Base-by-base conservation (phyloP, 2,888 invertebrate genomes). In the Melinopterus prodromus region DNA sequence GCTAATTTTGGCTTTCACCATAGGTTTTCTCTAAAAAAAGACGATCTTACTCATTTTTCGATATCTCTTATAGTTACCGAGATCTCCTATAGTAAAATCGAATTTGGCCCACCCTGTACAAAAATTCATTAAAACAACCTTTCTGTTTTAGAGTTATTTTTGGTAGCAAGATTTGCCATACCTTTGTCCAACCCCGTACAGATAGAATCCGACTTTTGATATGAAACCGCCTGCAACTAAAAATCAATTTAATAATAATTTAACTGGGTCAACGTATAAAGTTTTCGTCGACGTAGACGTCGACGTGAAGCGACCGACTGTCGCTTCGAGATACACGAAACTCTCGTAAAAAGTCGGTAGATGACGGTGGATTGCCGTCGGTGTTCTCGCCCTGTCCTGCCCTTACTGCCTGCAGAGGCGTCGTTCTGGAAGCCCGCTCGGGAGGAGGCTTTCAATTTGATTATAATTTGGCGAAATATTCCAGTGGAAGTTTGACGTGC, bases 241-340 rank as follows among this genome's bases (percentile, higher is more conserved):
- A 85, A 85, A 83, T 84, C 82, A 84, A 84, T 84, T 83, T 82
- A 82, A 83, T 53, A 53, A 53, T 53, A 53, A 53, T 83, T 83
- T 83, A 81, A 82, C 69, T 82, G 84, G 83, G 83, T 82, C 81
- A 81, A 79, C 80, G 83, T 82, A 53, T 53, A 53, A 53, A 53
- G 53, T 53, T 53, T 26, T 26, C 26, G 26, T 26, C 26, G 2
- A 2, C 26, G 26, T 26, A 26, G 26, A 26, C 26, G 26, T 26
- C 26, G 26, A 26, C 26, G 3, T 26, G 26, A 26, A 26, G 26
- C 26, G 26, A 53, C 53, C 53, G 53, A 53, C 9, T 53, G 53
- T 53, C 53, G 53, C 53, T 53, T 53, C 9, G 53, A 53, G 53
- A 53, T 53, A 53, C 53, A 53, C 53, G 53, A 53, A 53, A 53